Percentiles rank a stretch among this genome's conserved stretches.
These are phyloP conservation scores for Solenopsis invicta DNA, from an alignment of 1,140 invertebrate genomes.

Conservation along the genomic window DNA sequence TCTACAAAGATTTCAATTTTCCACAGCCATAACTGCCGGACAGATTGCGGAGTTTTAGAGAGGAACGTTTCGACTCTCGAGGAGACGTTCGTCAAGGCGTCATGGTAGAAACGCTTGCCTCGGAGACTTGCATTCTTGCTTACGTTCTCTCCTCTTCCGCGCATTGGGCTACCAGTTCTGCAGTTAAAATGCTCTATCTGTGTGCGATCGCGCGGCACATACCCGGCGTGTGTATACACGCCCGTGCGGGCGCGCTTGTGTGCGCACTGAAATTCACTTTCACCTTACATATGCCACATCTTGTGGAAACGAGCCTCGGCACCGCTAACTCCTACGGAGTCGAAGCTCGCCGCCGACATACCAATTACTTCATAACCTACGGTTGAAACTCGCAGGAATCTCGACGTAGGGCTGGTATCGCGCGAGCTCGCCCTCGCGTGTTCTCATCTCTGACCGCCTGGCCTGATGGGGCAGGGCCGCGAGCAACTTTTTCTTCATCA, in stretches of 20 bases:
- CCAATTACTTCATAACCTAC: slow-evolving; percentile 74
- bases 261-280: slow-evolving; percentile 80
- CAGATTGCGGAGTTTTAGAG: not conserved
- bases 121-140: slow-evolving; percentile 13
- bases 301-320: slow-evolving; percentile 61
- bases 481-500: not conserved
- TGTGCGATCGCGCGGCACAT: slow-evolving; percentile 51
- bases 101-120: not conserved
- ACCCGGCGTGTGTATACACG: slow-evolving; percentile 40
- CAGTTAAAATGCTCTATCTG: slow-evolving; percentile 64
- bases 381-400: slow-evolving; percentile 66
- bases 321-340: slow-evolving; percentile 61
- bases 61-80: not conserved
- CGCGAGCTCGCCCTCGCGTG: slow-evolving; percentile 26
- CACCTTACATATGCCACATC: slow-evolving; percentile 72
- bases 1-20: not conserved
- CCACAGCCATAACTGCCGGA: not conserved
- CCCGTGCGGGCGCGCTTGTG: slow-evolving; percentile 48
- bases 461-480: not conserved
- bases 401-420: slow-evolving; percentile 28
- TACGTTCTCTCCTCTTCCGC: not conserved
- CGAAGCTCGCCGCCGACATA: slow-evolving; percentile 59
- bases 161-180: slow-evolving; percentile 13
- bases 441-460: not conserved
- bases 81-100: not conserved